Evolutionary conservation across 2,797 vertebrate species (phyloP).

Genomic region (Lagocephalus sceleratus): DNA sequence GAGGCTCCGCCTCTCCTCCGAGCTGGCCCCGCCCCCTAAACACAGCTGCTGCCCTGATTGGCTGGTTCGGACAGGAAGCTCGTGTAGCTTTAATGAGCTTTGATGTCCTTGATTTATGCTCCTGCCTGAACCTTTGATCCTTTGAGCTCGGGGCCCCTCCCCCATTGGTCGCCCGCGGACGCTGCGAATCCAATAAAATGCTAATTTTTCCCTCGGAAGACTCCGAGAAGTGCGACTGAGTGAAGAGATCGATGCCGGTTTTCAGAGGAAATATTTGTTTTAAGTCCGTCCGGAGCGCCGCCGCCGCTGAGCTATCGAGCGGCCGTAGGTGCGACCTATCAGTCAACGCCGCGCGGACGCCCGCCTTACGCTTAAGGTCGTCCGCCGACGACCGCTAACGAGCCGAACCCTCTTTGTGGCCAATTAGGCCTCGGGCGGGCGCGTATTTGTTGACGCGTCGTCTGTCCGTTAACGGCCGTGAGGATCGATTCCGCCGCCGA

Average conservation of each 20-base stretch:
- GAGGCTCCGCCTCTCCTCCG: too few species aligned
- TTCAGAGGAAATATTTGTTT: constrained; percentile 4
- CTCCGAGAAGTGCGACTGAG: not conserved
- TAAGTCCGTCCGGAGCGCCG: constrained; percentile 14
- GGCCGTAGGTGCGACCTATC: not conserved
- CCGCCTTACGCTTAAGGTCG: constrained; percentile 13
- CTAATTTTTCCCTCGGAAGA: constrained; percentile 6
- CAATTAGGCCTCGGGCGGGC: constrained; percentile 54
- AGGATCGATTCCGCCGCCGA: too few species aligned
- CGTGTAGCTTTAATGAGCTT: too few species aligned
- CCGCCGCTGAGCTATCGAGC: not conserved
- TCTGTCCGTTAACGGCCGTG: constrained; percentile 60
- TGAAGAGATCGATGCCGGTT: constrained; percentile 4
- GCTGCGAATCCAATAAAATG: constrained; percentile 23
- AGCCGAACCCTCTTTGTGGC: constrained; percentile 54
- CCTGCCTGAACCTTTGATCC: too few species aligned
- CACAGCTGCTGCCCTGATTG: too few species aligned
- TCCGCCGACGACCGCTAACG: constrained; percentile 37
- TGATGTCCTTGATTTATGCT: too few species aligned
- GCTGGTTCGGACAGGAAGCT: too few species aligned
- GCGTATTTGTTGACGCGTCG: too few species aligned
- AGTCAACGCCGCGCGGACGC: not conserved
- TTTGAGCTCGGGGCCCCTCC: too few species aligned
- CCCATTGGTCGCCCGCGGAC: too few species aligned
- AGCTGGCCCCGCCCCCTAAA: too few species aligned